Evolutionary conservation across 1,140 invertebrate species (phyloP), one percentile per base, ranked within the genome.

Genomic region (Protaetia brevitarsis): DNA sequence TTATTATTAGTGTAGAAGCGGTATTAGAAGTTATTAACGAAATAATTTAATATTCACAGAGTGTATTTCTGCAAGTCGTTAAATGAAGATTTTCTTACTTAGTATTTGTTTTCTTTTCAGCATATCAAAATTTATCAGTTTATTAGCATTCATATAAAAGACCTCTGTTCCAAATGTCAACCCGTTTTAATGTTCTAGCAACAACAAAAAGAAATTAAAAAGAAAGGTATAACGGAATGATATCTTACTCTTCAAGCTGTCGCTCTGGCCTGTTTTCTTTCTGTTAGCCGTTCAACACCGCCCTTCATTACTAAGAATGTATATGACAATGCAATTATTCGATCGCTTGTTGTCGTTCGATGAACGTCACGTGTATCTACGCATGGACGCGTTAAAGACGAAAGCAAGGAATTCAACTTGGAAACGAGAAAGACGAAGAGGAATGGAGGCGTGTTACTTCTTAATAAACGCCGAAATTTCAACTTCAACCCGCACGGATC

Each of bases 261-360:
- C 19, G 21, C 16, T 51, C 41, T 23, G 41, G 21, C 41, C 41
- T 5, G 26, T 23, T 8, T 51, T 51, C 41, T 23, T 51, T 51
- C 41, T 51, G 41, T 10, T 10, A 23, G 41, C 26, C 41, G 26
- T 51, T 51, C 41, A 23, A 23, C 19, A 51, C 26, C 26, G 26
- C 26, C 26, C 41, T 51, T 23, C 5, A n/a, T n/a, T 51, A 51
- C 41, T 51, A 16, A 23, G 41, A 51, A 51, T 19, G 41, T 23
- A 51, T 51, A 59, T 59, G 57, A 59, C 57, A 59, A 59, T 59
- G 57, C 26, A 59, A 59, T 59, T 59, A 59, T 31, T 28, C 27
- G 16, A 31, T 13, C 57, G 57, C 30, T 59, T 59, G 57, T 59
- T 29, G 57, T 59, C 57, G 57, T 29, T 29, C 57, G 26, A 28